phyloP scores from a whole-genome alignment of 1,140 invertebrate species.

The Saccostrea cuccullata region DNA sequence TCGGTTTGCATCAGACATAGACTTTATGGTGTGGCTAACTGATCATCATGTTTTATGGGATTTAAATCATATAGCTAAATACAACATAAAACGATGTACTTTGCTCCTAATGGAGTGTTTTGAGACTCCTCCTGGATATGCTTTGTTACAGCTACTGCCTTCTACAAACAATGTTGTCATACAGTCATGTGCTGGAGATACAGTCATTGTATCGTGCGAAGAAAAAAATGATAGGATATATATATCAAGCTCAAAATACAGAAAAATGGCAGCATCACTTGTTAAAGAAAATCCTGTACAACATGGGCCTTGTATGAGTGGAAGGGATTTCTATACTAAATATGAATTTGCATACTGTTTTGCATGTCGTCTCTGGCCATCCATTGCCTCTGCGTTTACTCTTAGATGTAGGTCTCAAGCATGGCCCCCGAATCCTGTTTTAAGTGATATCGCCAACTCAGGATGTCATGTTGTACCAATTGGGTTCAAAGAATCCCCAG shows the following conservation, averaged over 20 bases:
- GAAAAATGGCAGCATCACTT: neutral
- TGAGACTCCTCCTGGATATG: neutral
- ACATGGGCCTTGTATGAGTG: neutral
- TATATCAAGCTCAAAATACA: neutral
- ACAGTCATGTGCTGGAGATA: neutral
- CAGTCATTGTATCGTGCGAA: no score
- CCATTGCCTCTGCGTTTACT: neutral
- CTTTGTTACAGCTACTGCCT: neutral
- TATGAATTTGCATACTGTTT: neutral
- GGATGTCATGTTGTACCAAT: constrained; percentile 39
- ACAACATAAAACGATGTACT: no score
- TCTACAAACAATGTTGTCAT: neutral
- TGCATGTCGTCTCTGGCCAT: neutral
- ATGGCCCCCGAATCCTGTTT: constrained; percentile 1
- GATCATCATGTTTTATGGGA: neutral
- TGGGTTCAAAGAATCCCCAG: neutral
- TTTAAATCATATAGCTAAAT: no score
- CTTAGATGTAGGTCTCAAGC: neutral
- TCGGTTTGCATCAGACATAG: neutral
- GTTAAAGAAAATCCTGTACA: neutral
- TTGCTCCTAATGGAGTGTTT: no score
- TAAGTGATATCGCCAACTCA: constrained; percentile 10
- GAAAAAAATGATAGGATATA: neutral
- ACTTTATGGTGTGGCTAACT: neutral
- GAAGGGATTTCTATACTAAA: neutral